Base-by-base conservation (phyloP, 2,797 vertebrate species). In the Centroberyx gerrardi region DNA sequence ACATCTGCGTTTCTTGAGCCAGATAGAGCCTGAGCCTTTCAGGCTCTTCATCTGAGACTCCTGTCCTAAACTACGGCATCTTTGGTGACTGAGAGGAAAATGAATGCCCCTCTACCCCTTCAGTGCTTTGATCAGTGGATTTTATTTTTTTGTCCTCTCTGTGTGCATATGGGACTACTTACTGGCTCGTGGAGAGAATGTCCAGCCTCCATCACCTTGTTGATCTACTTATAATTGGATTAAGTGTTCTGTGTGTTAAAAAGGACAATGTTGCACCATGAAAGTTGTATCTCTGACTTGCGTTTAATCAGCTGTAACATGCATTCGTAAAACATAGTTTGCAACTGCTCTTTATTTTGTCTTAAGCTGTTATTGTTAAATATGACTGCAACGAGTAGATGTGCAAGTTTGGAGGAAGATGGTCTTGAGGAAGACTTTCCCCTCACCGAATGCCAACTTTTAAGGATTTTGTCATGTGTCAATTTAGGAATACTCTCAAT, bases 221-320 rank as follows among this genome's bases (percentile, higher is more conserved):
- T 78, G 65, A 83, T 92, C 88, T 92, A 84, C 90, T 92, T 93
- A 90, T 91, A 88, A 83, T 87, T 89, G 84, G 83, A 86, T 90
- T 72, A 87, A 84, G 78, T 83, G 78, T 91, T 86, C 88, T 80
- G 80, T 88, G 79, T 81, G 68, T 78, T 90, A 80, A 85, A 88
- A 88, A 79, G 79, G 85, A 89, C 80, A 78, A 63, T 87, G 84
- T 85, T 91, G 68, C 83, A 81, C 81, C 88, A 68, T 86, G 46
- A 46, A 84, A 89, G 76, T 86, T 80, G 69, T 84, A 82, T 84
- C 68, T 73, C 76, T 75, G 74, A 80, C 63, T 70, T 82, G 72
- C 73, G 62, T 91, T 85, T 78, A 84, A 87, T 88, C 83, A 68
- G 86, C 91, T 94, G 87, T 87, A 91, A 90, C 81, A 76, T 76